A percentile compares a stretch with the other conserved stretches of the same genome.
phyloP scores from a whole-genome alignment of 2,113 vertebrate genomes.

The Alethe castanea region DNA sequence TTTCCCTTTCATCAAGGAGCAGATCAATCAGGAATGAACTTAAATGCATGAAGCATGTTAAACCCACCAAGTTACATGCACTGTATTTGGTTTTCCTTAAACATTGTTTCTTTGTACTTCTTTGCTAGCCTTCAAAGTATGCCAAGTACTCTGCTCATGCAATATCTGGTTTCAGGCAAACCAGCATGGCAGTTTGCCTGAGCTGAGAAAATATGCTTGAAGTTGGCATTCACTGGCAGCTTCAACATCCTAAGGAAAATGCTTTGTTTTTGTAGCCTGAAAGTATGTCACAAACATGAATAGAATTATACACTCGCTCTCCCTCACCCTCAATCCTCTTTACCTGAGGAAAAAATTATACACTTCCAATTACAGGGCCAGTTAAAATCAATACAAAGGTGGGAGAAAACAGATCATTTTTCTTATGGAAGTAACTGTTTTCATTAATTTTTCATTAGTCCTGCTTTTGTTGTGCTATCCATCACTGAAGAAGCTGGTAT shows the following conservation, averaged over 20 bases:
- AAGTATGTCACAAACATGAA: conserved; percentile 37
- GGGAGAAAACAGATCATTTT: conserved; percentile 73
- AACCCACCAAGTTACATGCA: not conserved
- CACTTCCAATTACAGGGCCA: conserved; percentile 73
- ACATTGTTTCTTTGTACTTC: not conserved
- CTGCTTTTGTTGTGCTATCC: conserved; percentile 64
- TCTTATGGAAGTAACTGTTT: conserved; percentile 75
- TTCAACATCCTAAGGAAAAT: conserved; percentile 36
- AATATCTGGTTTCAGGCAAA: conserved; percentile 51
- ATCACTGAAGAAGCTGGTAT: conserved; percentile 62
- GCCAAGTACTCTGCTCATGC: conserved; percentile 1
- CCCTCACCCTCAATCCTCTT: conserved; percentile 41
- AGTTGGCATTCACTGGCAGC: conserved; percentile 7
- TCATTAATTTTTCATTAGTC: conserved; percentile 78
- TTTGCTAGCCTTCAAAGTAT: conserved; percentile 4
- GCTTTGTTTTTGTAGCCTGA: conserved; percentile 43
- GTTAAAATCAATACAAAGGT: conserved; percentile 76
- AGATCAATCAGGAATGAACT: not conserved
- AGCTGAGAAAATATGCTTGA: conserved; percentile 28
- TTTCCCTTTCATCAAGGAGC: not conserved
- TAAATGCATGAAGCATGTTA: not conserved
- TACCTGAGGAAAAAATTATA: conserved; percentile 73
- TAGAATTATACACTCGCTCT: conserved; percentile 20
- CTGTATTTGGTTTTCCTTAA: conserved; percentile 15
- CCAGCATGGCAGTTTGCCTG: conserved; percentile 53